Percentiles rank a stretch among this genome's conserved stretches.
Conservation (phyloP, 1,140 invertebrate species). For the Portunus trituberculatus region DNA sequence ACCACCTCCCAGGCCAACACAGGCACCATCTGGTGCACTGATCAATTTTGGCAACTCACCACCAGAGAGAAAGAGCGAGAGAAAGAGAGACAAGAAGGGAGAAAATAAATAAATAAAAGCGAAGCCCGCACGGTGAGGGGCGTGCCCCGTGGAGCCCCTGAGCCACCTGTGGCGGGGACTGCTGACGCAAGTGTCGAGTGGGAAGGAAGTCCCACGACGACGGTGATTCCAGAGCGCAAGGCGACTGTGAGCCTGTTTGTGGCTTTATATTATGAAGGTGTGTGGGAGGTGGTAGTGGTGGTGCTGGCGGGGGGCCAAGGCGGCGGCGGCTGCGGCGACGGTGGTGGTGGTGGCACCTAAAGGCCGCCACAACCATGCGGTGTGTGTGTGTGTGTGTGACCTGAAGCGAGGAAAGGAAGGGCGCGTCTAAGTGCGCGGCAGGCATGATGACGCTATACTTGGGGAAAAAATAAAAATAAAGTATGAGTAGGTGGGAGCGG, state of each 20-base stretch:
- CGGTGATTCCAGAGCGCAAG: background rate
- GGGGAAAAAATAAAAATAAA: background rate
- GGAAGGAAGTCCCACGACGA: background rate
- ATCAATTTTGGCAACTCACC: conserved; percentile 22
- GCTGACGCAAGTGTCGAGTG: background rate
- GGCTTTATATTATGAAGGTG: background rate
- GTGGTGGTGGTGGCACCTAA: background rate
- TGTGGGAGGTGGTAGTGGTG: background rate
- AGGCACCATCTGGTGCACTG: background rate
- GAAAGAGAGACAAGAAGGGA: background rate
- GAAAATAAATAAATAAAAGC: background rate
- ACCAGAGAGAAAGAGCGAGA: background rate
- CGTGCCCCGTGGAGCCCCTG: background rate
- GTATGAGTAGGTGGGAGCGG: background rate
- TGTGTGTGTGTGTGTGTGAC: background rate
- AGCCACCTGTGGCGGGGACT: background rate
- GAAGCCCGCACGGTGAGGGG: background rate
- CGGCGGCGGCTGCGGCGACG: background rate
- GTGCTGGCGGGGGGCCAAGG: background rate
- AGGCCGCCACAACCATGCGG: background rate
- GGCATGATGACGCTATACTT: background rate
- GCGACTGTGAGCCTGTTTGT: background rate
- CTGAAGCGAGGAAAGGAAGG: no score
- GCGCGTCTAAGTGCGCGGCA: background rate
- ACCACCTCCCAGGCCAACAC: background rate